Evolutionary conservation across 2,113 vertebrate species (phyloP).

Genomic region (Poeciliopsis retropinna): DNA sequence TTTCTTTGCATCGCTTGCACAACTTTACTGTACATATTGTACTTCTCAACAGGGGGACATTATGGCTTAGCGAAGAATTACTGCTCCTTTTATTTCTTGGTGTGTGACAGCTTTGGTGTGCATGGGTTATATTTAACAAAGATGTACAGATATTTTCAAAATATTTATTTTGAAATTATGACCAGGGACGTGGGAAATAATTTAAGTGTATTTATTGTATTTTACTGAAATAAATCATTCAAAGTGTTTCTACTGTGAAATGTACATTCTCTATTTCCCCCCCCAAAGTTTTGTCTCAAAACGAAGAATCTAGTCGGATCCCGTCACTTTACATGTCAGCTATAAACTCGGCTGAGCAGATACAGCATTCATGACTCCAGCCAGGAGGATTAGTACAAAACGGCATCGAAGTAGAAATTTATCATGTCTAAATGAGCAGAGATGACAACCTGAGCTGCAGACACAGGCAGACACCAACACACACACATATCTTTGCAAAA

Average conservation of each 20-base stretch:
- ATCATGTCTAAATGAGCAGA: slow-evolving; percentile 38
- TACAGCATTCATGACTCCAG: slow-evolving; percentile 55
- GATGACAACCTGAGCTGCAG: slow-evolving; percentile 35
- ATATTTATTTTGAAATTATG: slow-evolving; percentile 86
- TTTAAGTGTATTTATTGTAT: slow-evolving; percentile 81
- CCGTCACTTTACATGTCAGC: slow-evolving; percentile 11
- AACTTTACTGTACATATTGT: slow-evolving; percentile 94
- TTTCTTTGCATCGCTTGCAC: slow-evolving; percentile 84
- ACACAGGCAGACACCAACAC: not conserved
- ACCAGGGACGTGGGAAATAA: slow-evolving; percentile 78
- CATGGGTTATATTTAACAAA: slow-evolving; percentile 69
- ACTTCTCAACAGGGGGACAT: slow-evolving; percentile 93
- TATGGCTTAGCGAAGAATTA: slow-evolving; percentile 75
- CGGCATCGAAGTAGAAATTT: slow-evolving; percentile 54
- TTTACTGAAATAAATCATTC: slow-evolving; percentile 82
- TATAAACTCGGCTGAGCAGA: slow-evolving; percentile 38
- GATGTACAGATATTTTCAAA: slow-evolving; percentile 93
- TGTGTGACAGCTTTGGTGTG: slow-evolving; percentile 55
- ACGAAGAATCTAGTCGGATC: slow-evolving; percentile 27
- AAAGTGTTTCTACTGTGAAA: slow-evolving; percentile 71
- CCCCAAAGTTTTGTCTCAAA: slow-evolving; percentile 40
- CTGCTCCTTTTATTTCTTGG: slow-evolving; percentile 61
- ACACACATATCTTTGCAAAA: not conserved
- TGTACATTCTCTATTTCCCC: slow-evolving; percentile 54
- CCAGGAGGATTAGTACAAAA: slow-evolving; percentile 31